Base-by-base conservation (phyloP, 2,113 vertebrate species). In the Ochotona curzoniae region DNA sequence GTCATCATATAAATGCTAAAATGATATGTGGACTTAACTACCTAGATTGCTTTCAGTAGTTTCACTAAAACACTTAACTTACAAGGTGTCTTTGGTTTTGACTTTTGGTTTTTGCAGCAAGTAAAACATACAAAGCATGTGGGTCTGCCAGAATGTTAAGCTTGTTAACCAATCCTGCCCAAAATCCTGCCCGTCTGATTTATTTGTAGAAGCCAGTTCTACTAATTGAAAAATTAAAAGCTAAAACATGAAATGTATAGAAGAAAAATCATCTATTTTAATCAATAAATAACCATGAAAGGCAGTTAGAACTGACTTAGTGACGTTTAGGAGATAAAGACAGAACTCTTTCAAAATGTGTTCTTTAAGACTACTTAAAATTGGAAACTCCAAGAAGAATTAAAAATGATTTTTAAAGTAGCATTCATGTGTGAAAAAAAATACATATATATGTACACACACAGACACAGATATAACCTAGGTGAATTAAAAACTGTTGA, bases 131-230 rank as follows among this genome's bases (percentile, higher is more conserved):
- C 81, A 89, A 92, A 93, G 51, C 57, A 71, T 32, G 18, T 51
- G 54, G 44, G 35, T 87, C 13, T 81, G 49, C 67, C 66, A 87
- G 30, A 95, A 83, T 73, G 15, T 79, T 83, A 79, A 94, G 64
- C 32, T 81, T 70, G 32, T 89, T 95, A 93, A 74, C 35, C 73
- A 87, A 66, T 60, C 38, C 18, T 91, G 51, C 70, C 32, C 49
- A 67, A 61, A 89, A 90, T 21, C n/a, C n/a, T n/a, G n/a, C n/a
- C 25, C 54, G 26, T 81, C 38, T 69, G n/a, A 83, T 64, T 83
- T 66, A 64, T 87, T 87, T 95, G 83, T 87, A 92, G 18, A 95
- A 79, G 35, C 74, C 35, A 89, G 69, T 76, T 75, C 38, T 91
- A 64, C 57, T 83, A 8, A 63, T 38, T 57, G 57, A 88, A 95